Evolutionary conservation across 2,113 vertebrate species (phyloP).

Genomic region (Cryptoleucopteryx plumbea): DNA sequence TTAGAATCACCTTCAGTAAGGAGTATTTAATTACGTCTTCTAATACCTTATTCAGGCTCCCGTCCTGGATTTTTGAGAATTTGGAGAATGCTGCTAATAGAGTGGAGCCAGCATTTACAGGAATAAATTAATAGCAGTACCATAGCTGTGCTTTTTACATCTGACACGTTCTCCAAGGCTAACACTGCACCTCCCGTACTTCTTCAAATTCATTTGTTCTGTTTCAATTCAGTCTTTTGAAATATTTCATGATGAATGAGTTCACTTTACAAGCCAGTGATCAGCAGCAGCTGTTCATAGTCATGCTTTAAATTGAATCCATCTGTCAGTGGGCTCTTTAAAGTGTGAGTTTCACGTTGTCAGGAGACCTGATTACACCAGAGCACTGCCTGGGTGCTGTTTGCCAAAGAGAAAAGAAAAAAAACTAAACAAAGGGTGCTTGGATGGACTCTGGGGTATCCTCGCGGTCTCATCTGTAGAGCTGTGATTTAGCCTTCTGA

Average conservation of each 20-base stretch:
- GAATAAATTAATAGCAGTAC: conserved; percentile 5
- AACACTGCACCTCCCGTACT: neutral
- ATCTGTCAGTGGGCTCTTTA: conserved; percentile 9
- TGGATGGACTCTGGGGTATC: neutral
- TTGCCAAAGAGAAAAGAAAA: neutral
- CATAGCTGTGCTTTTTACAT: neutral
- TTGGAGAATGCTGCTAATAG: neutral
- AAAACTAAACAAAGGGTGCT: neutral
- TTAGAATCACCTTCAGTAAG: neutral
- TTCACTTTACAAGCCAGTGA: neutral
- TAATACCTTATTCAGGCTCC: neutral
- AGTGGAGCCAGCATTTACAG: neutral
- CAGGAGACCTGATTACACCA: neutral
- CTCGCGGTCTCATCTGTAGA: neutral
- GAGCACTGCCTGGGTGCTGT: neutral
- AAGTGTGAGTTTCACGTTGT: neutral
- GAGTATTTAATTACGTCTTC: neutral
- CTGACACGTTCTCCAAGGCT: neutral
- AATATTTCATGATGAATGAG: conserved; percentile 31
- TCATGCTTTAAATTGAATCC: conserved; percentile 30
- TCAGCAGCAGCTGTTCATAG: conserved; percentile 49
- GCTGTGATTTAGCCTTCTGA: neutral
- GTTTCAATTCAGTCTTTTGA: conserved; percentile 26
- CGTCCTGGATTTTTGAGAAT: neutral
- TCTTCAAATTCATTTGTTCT: conserved; percentile 35